Conservation (phyloP, 2,113 vertebrate species). For the Onychorhynchus coronatus region DNA sequence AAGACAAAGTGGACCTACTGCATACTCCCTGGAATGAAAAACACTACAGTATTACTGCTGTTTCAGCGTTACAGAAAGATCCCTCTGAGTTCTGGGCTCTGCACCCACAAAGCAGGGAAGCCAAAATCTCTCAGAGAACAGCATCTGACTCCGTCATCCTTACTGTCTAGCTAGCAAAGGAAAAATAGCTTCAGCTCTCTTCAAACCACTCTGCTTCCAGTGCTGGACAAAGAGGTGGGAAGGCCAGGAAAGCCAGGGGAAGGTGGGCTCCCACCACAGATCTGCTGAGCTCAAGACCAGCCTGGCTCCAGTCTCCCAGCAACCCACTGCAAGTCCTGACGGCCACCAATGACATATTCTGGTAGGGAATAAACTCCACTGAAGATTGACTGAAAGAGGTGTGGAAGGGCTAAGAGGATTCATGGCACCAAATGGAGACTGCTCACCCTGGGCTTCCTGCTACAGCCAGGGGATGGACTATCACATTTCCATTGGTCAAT, state of each 20-base stretch:
- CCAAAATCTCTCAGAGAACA: background rate
- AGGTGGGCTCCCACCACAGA: background rate
- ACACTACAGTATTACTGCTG: background rate
- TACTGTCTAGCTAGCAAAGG: background rate
- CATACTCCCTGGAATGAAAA: slow-evolving; percentile 39
- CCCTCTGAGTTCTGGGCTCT: background rate
- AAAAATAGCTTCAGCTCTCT: background rate
- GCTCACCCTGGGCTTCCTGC: background rate
- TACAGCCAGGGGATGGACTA: background rate
- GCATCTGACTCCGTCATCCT: background rate
- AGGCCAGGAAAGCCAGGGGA: background rate
- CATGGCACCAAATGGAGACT: background rate
- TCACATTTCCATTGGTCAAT: background rate
- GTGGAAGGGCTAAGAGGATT: background rate
- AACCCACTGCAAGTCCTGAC: background rate
- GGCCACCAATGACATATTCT: background rate
- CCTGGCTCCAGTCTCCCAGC: rapidly evolving
- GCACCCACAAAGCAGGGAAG: background rate
- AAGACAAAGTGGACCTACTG: slow-evolving; percentile 49
- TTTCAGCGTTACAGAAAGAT: too few species aligned
- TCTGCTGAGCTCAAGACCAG: background rate
- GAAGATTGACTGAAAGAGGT: background rate
- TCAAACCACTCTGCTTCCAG: background rate
- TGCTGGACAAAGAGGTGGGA: rapidly evolving
- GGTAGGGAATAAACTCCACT: background rate